Conservation (phyloP, 1,140 invertebrate genomes). For the Drosophila tsacasi region DNA sequence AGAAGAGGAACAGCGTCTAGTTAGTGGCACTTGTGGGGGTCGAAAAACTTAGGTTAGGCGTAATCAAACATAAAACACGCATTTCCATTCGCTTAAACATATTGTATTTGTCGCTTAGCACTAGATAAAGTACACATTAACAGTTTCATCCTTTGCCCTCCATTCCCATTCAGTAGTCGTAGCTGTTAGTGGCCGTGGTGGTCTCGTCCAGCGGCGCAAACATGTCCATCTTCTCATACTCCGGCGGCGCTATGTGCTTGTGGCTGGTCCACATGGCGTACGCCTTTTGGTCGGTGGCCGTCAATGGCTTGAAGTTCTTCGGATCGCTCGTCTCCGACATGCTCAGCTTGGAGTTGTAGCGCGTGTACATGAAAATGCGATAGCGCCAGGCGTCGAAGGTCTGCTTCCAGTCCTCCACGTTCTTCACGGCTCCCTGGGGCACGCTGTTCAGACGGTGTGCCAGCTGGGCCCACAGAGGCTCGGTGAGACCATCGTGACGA, state of each 20-base stretch:
- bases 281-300: conserved; percentile 78
- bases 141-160: conserved; percentile 32
- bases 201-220: conserved; percentile 72
- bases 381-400: conserved; percentile 82
- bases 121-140: conserved; percentile 77
- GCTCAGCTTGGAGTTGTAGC: conserved; percentile 80
- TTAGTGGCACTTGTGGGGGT: neutral
- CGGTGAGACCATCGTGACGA: conserved; percentile 75
- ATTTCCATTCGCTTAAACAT: conserved; percentile 57
- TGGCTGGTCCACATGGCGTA: conserved; percentile 84
- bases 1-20: neutral
- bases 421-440: conserved; percentile 79
- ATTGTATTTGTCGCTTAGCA: conserved; percentile 75
- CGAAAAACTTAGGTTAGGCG: conserved; percentile 22
- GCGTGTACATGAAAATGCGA: conserved; percentile 82
- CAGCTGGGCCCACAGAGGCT: conserved; percentile 75
- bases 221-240: conserved; percentile 80
- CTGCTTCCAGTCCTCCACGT: conserved; percentile 82
- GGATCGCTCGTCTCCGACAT: conserved; percentile 77
- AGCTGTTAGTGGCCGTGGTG: conserved; percentile 66
- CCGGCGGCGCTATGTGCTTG: conserved; percentile 72
- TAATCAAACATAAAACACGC: conserved; percentile 8
- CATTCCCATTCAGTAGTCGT: conserved; percentile 61
- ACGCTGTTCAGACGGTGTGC: conserved; percentile 76
- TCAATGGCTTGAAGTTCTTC: conserved; percentile 80